Evolutionary conservation across 2,888 invertebrate species (phyloP), one percentile per base, ranked within the genome.

Genomic region (Cheilosia pagana): DNA sequence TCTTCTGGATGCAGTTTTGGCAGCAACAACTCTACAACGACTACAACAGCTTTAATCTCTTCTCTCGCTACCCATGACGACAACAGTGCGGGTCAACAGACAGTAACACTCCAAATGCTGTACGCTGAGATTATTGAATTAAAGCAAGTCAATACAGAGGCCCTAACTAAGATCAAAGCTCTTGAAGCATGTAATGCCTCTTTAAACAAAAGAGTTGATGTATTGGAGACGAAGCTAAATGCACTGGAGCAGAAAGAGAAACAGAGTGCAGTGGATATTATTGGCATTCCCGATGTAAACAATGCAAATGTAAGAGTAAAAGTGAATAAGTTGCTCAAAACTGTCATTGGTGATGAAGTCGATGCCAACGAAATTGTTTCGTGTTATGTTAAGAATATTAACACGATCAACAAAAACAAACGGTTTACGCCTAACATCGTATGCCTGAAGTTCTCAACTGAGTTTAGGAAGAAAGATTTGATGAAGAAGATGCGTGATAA

Each of bases 401-500:
- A 31, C 12, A 19, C 16, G 50, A 19, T 19, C 10, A 21, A 3
- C 21, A 59, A 59, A 59, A 59, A 12, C 21, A 21, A 43, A 10
- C 19, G 23, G 35, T 41, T n/a, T n/a, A n/a, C 16, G 14, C 7
- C 28, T 12, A 35, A 35, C 35, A 35, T 50, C 19, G 50, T 50
- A 0, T 50, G 19, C 16, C 16, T 59, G 31, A 55, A 31, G 31
- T 55, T 55, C 16, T 55, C 31, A 14, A 41, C 59, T 6, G 6
- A 1, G 21, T 59, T 21, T 7, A 41, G 23, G 41, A 70, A 70
- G 16, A 68, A 55, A 41, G 4, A 6, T 41, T 2, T 43, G 25
- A 70, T 28, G 43, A 43, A 57, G 16, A 55, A 43, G n/a, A 68
- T 55, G 55, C 25, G 43, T 39, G 35, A 67, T n/a, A 53, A 68